Percentiles rank a stretch among this genome's conserved stretches.
Conservation (phyloP, 92 coral and sea anemone genomes). For the Heteractis magnifica region DNA sequence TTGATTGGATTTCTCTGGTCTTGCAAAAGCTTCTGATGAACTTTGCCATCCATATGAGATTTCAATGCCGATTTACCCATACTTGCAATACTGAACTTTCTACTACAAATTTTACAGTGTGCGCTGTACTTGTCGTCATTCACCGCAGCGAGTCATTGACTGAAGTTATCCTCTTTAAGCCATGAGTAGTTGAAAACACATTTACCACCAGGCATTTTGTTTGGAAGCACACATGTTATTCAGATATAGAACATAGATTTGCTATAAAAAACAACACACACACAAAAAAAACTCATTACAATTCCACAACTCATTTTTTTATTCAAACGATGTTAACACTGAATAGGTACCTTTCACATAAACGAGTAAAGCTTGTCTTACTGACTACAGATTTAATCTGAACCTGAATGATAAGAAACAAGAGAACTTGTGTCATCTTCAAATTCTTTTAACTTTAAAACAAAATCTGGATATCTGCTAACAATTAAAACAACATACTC, state of each 20-base stretch:
- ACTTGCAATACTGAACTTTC: constrained; percentile 20
- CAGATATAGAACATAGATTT: not conserved
- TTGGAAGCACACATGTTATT: not conserved
- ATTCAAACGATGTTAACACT: no score
- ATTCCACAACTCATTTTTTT: no score
- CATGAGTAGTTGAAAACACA: not conserved
- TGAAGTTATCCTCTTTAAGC: not conserved
- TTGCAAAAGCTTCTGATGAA: constrained; percentile 40
- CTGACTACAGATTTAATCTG: not conserved
- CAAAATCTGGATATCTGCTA: not conserved
- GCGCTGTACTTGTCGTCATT: constrained; percentile 23
- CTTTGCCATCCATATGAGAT: constrained; percentile 43
- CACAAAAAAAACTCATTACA: no score
- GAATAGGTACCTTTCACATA: no score
- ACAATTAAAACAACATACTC: no score
- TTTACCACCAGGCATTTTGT: not conserved
- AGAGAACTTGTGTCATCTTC: not conserved
- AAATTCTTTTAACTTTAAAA: not conserved
- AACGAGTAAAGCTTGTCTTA: not conserved
- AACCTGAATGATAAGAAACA: not conserved
- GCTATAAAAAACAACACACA: not conserved
- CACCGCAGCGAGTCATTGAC: not conserved
- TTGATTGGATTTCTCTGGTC: no score
- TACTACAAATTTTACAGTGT: constrained; percentile 10
- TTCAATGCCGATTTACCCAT: constrained; percentile 39